phyloP scores from a whole-genome alignment of 2,113 vertebrate genomes.

The Anas platyrhynchos region DNA sequence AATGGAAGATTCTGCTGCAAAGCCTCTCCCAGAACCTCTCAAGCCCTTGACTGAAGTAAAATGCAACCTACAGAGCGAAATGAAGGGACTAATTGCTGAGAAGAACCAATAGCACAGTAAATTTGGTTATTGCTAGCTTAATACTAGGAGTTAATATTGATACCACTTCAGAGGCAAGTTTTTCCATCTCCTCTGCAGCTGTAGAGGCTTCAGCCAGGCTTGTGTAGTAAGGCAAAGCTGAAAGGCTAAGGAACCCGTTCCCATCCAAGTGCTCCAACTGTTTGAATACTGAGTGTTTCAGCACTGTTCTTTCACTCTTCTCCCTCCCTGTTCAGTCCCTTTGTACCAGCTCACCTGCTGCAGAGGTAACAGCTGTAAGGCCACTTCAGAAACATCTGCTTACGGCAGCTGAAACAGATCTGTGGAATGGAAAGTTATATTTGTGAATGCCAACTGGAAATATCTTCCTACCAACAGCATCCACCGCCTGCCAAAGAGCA shows the following conservation, averaged over 20 bases:
- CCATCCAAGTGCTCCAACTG: background rate
- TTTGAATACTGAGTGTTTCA: background rate
- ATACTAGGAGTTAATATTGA: background rate
- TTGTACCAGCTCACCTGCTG: slow-evolving; percentile 69
- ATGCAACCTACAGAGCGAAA: background rate
- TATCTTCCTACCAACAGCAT: slow-evolving; percentile 22
- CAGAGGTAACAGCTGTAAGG: slow-evolving; percentile 74
- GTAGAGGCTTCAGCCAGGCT: background rate
- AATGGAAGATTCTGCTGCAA: background rate
- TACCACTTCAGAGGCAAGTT: background rate
- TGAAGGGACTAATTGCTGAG: background rate
- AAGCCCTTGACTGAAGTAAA: background rate
- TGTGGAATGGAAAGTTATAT: slow-evolving; percentile 34
- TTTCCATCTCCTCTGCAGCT: background rate
- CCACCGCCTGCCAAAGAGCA: slow-evolving; percentile 15
- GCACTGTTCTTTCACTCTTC: background rate
- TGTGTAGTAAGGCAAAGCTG: background rate
- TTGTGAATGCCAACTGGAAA: slow-evolving; percentile 26
- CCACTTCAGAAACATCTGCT: slow-evolving; percentile 72
- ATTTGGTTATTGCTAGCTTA: background rate
- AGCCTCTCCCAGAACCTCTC: background rate
- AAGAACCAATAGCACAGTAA: background rate
- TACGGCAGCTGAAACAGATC: slow-evolving; percentile 70
- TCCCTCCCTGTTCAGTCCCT: background rate
- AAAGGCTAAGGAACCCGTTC: background rate